Evolutionary conservation across 2,113 vertebrate genomes (phyloP).

Genomic region (Puffinus mauretanicus): DNA sequence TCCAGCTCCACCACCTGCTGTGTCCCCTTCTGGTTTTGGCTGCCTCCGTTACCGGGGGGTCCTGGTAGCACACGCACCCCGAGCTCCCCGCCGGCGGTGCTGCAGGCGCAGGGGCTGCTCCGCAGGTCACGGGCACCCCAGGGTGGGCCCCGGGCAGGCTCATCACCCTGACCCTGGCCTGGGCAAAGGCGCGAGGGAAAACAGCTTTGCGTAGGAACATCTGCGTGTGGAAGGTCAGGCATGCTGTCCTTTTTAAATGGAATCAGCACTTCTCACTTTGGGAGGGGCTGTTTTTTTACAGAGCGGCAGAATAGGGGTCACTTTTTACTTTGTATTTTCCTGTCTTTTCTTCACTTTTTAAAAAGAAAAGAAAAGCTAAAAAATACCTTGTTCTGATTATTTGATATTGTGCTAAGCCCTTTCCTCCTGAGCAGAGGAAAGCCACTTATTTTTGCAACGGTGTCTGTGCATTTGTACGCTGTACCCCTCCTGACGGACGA

Average conservation of each 20-base stretch:
- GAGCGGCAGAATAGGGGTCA: not conserved
- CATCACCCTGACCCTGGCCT: not conserved
- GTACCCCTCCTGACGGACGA: not conserved
- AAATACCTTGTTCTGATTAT: not conserved
- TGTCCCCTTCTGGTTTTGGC: not conserved
- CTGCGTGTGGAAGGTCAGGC: not conserved
- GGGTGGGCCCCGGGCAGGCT: fast-evolving
- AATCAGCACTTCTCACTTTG: not conserved
- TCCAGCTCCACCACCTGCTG: not conserved
- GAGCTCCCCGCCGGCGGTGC: fast-evolving
- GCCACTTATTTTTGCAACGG: not conserved
- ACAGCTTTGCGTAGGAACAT: not conserved
- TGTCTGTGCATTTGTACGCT: not conserved
- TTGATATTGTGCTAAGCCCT: not conserved
- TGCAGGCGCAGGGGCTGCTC: not conserved
- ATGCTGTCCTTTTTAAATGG: not conserved
- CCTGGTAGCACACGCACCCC: not conserved
- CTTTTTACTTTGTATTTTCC: not conserved
- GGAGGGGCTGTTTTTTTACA: not conserved
- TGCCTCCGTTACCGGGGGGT: fast-evolving
- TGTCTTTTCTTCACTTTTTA: not conserved
- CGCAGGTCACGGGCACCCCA: not conserved
- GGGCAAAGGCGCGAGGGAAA: not conserved
- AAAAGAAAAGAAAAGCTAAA: not conserved
- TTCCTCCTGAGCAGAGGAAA: not conserved